Base-by-base conservation (phyloP, 1,140 invertebrate genomes). In the Ceratoteleas bidentatus region DNA sequence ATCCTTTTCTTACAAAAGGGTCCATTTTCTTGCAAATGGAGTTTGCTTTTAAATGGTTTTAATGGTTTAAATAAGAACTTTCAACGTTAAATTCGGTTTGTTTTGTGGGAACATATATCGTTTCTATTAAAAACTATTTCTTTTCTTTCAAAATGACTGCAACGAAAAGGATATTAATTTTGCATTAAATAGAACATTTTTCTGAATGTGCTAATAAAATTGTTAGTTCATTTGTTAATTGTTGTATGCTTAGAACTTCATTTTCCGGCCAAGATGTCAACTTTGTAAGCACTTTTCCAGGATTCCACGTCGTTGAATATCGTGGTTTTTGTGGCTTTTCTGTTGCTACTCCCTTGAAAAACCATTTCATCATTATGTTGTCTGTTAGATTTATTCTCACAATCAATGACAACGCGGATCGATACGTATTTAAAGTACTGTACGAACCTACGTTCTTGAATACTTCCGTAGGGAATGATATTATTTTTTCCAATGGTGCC, bases 221-320 rank as follows among this genome's bases (percentile, higher is more conserved):
- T 15, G 34, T 14, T 0, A 68, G 43, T 36, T 68, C 57, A 7
- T 57, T 57, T 1, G 65, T 49, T 15, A 56, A 45, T 32, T 56
- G 36, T 13, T 66, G 15, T 13, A 66, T 8, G 6, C 6, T 53
- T 11, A 65, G 50, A 2, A 13, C 14, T 15, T 65, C n/a, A 33
- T 65, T 50, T 0, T 16, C 10, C 4, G 38, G 54, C 11, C 14
- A 57, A 1, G 65, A 47, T 15, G n/a, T n/a, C 10, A 57, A 54
- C 6, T 34, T 40, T 7, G 52, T 13, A 11, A 53, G 34, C 0
- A 72, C 54, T 15, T 53, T 14, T 34, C 13, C 10, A 0, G 65
- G 65, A 11, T 68, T n/a, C 68, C 57, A 72, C 0, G 68, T 72
- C 8, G 47, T 43, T 6, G 60, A 49, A 24, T 74, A 74, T 64